Base-by-base conservation (phyloP, 1,140 invertebrate species). In the Psix sp. region DNA sequence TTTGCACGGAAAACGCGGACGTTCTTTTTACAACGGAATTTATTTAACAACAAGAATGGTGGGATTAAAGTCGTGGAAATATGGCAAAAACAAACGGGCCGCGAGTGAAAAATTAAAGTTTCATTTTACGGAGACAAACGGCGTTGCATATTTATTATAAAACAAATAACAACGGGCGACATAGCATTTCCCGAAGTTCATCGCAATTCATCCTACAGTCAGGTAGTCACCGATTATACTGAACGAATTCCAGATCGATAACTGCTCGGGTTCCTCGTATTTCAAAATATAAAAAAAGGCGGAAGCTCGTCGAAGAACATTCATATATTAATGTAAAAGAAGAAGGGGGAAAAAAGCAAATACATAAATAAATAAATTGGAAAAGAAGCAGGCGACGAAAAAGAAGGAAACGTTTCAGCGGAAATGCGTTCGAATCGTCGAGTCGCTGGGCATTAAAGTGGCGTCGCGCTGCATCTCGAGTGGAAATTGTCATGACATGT, bases 171-270 rank as follows among this genome's bases (percentile, higher is more conserved):
- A 56, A 35, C 4, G 51, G 10, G 52, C 33, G 42, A 42, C 49
- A 65, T 21, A 46, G 35, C 26, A 57, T 57, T 48, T 40, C 21
- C 36, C 26, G 31, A 63, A 63, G 43, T 71, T 71, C 56, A 62
- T 71, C 51, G 18, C 51, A 46, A 70, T 59, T 70, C 65, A 51
- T 46, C 21, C 16, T 31, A 35, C 51, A 31, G 13, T 24, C 35
- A 49, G 57, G 46, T 18, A 49, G 42, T 49, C 39, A 33, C 35
- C 52, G 59, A 72, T 72, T 65, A 59, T 72, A 72, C 45, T 43
- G 68, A 63, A 72, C 59, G 45, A 59, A 72, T 39, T 57, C 62
- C 51, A 72, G 52, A 72, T 72, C 68, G 59, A 72, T 72, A 72
- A 59, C 68, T 65, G 52, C 20, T 52, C 39, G 59, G 46, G 68